Base-by-base conservation (phyloP, 2,113 vertebrate genomes). In the Ascaphus truei region DNA sequence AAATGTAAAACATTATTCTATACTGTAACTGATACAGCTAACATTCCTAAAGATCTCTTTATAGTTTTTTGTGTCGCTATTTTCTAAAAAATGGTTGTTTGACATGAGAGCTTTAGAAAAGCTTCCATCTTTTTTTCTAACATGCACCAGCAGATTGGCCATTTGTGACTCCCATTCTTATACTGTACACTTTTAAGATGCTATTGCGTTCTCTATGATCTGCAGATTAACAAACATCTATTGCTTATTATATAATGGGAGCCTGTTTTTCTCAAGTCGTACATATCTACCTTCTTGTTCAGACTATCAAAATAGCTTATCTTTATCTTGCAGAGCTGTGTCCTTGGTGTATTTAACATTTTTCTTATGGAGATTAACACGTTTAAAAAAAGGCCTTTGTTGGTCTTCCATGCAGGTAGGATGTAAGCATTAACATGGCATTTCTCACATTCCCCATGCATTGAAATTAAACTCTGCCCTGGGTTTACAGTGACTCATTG, bases 361-460 rank as follows among this genome's bases (percentile, higher is more conserved):
- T n/a, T 60, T 72, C 59, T 76, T 74, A 79, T 64, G 45, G 78
- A 81, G 79, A 86, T 87, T 85, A 85, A 86, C 80, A 76, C 61
- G 36, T 85, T 76, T 77, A 64, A 82, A 86, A 80, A 47, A 58
- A 76, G 62, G 4, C 7, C n/a, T 68, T 83, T 85, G 75, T 83
- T 43, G 61, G 33, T 79, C 12, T 48, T 41, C 10, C 1, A 15
- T 30, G 63, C 52, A 75, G 69, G 55, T 66, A 75, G 71, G 77
- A 72, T 69, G 29, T 0, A 72, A 51, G 22, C 29, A 31, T 34
- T 37, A 45, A n/a, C 29, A 39, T 23, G 11, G 1, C 18, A 0
- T 0, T 36, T 74, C 69, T 59, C 23, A 22, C 0, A 0, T 39
- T 60, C 12, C 36, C 75, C 51, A 29, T 0, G 52, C 48, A 27